phyloP scores from a whole-genome alignment of 2,888 invertebrate genomes.

The Drosophila prolongata region DNA sequence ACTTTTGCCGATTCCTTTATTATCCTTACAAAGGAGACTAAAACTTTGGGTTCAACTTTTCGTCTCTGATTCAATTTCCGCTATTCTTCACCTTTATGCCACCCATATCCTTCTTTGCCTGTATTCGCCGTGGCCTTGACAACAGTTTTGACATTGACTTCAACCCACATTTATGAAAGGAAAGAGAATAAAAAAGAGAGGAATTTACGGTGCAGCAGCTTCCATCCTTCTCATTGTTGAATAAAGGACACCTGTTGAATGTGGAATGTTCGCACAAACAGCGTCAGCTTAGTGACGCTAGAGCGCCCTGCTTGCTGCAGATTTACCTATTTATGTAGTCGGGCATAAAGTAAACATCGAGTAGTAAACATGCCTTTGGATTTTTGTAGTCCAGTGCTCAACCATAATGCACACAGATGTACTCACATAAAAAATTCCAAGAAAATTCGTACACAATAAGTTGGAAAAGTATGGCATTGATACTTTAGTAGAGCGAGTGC shows the following conservation, averaged over 20 bases:
- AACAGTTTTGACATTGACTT: conserved; percentile 48
- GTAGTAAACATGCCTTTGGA: not conserved
- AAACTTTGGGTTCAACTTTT: conserved; percentile 29
- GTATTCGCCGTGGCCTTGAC: conserved; percentile 40
- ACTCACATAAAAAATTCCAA: conserved; percentile 1
- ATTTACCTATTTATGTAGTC: conserved; percentile 24
- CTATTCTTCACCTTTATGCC: conserved; percentile 6
- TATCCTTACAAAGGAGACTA: conserved; percentile 7
- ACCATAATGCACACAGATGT: conserved; percentile 4
- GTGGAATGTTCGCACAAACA: conserved; percentile 5
- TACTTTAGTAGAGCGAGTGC: not conserved
- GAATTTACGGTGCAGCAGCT: conserved; percentile 27
- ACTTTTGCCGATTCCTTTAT: conserved; percentile 27
- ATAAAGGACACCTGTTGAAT: conserved; percentile 32
- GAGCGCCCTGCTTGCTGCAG: conserved; percentile 18
- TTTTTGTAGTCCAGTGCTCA: not conserved
- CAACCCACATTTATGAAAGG: not conserved
- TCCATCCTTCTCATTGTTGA: conserved; percentile 27
- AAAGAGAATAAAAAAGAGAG: conserved; percentile 9
- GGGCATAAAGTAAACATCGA: conserved; percentile 19
- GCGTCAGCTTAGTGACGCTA: conserved; percentile 3
- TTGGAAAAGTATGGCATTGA: not conserved
- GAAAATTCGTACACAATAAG: not conserved
- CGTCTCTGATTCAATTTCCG: conserved; percentile 19
- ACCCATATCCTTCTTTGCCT: not conserved